Base-by-base conservation (phyloP, 1,140 invertebrate genomes). In the Heliconius melpomene region DNA sequence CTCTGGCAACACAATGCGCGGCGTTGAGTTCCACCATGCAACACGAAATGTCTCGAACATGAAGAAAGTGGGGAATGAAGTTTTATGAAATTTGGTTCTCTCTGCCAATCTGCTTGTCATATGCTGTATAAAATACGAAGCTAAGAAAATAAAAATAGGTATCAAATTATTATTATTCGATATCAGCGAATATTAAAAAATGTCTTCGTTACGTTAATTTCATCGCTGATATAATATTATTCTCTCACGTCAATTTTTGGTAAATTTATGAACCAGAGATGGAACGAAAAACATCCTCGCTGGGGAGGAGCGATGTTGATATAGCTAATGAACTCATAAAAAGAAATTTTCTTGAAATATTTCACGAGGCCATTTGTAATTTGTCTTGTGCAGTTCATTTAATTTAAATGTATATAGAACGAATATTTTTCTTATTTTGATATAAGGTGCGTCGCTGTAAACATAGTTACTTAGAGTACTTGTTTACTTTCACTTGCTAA, bases 241-340 rank as follows among this genome's bases (percentile, higher is more conserved):
- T 66, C 60, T 26, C 3, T 66, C 26, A 66, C 26, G 60, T 66
- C 60, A 66, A 66, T 66, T 66, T 66, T 66, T 66, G 60, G 60
- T 29, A 66, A 66, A 66, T 66, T 66, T 66, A 66, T 75, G n/a
- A 75, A 75, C 60, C 54, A 75, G 60, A 60, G 57, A 66, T 75
- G 74, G 23, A 66, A 60, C 29, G 73, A 75, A 79, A 70, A 70
- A 75, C 9, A 23, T 60, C 32, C 18, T 66, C 52, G 46, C 23
- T 16, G 20, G 57, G 36, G 70, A 54, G 38, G 26, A 38, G 70
- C 38, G 72, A 76, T 74, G 74, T 82, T 75, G 60, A 60, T 76
- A n/a, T 54, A 46, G 77, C 54, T 79, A 82, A 81, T 81, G 72
- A 81, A 77, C 40, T 78, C 71, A 40, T 77, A 73, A 70, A 70